These are phyloP conservation scores for Oncorhynchus clarkii DNA, from an alignment of 2,113 vertebrate species.

Conservation along the genomic window DNA sequence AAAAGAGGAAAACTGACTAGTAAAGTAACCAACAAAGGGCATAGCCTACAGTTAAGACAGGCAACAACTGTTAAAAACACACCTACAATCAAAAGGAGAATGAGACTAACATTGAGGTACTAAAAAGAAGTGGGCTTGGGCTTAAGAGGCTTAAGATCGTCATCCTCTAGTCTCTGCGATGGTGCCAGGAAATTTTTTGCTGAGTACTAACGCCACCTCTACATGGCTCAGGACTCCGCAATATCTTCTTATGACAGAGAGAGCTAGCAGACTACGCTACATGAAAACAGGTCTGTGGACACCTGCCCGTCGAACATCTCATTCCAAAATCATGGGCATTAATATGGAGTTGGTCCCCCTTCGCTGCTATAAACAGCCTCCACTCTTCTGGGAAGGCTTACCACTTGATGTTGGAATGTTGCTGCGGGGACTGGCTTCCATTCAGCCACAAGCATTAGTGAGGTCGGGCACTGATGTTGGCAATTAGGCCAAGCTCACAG, in stretches of 20 bases:
- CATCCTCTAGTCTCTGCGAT: neutral
- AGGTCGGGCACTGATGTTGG: too few species aligned
- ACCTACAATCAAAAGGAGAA: neutral
- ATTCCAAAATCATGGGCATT: too few species aligned
- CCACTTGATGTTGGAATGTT: too few species aligned
- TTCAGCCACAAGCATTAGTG: too few species aligned
- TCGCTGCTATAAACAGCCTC: too few species aligned
- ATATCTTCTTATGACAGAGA: slow-evolving; percentile 7
- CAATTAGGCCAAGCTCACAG: too few species aligned
- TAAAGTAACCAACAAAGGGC: neutral
- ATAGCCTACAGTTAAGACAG: neutral
- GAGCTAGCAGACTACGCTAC: neutral
- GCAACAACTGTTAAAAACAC: neutral
- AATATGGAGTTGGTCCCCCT: too few species aligned
- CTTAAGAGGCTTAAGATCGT: neutral
- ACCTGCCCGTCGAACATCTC: too few species aligned
- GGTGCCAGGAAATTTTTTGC: neutral
- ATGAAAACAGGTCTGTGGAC: too few species aligned
- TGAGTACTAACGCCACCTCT: neutral
- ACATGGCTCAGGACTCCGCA: neutral
- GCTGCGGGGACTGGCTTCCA: too few species aligned
- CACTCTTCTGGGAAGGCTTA: too few species aligned
- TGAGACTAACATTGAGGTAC: neutral
- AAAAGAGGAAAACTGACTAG: neutral
- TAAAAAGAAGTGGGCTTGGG: too few species aligned